Conservation (phyloP, 2,797 vertebrate genomes). For the Clamator glandarius region DNA sequence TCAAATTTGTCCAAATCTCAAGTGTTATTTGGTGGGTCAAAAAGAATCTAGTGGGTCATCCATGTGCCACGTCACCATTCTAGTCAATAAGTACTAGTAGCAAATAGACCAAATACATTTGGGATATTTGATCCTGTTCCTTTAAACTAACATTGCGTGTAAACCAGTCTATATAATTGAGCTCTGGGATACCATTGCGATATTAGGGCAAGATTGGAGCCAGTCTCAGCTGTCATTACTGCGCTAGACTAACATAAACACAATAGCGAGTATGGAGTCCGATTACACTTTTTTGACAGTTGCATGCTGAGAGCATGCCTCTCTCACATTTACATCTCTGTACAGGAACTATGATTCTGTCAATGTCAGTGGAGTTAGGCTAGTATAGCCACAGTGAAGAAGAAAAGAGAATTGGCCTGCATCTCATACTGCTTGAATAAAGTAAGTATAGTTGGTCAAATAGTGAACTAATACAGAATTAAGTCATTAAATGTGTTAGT, state of each 20-base stretch:
- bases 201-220: not conserved
- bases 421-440: not conserved
- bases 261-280: not conserved
- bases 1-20: constrained; percentile 15
- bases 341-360: not conserved
- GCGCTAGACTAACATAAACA: not conserved
- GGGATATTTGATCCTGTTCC: not conserved
- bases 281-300: not conserved
- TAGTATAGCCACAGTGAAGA: not conserved
- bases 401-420: not conserved
- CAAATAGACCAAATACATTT: not conserved
- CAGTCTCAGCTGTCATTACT: not conserved
- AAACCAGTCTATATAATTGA: not conserved
- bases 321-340: not conserved
- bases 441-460: not conserved
- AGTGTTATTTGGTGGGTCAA: not conserved
- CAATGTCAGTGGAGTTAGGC: not conserved
- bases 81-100: not conserved
- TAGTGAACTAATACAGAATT: not conserved
- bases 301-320: not conserved
- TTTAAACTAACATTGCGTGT: not conserved
- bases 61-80: not conserved
- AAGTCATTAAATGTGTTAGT: not conserved
- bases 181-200: not conserved
- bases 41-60: not conserved